phyloP scores from a whole-genome alignment of 2,113 vertebrate species.

The Gymnogyps californianus region DNA sequence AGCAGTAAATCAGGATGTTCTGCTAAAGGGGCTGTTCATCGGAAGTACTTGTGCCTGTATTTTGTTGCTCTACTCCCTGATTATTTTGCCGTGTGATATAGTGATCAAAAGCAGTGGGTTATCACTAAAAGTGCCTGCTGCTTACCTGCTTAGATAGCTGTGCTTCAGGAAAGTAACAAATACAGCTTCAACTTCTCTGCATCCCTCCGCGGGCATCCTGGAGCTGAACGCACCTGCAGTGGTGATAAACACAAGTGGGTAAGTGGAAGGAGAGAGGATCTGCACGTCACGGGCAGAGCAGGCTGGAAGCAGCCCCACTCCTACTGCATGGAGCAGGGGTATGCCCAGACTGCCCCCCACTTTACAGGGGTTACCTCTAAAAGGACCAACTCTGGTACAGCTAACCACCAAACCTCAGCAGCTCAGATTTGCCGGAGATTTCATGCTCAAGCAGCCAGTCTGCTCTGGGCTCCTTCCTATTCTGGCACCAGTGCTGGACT shows the following conservation, averaged over 20 bases:
- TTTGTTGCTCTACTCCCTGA: background rate
- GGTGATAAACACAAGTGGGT: background rate
- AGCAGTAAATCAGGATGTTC: background rate
- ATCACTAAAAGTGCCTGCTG: background rate
- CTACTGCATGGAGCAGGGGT: rapidly evolving
- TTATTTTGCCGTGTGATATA: background rate
- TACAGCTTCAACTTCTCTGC: background rate
- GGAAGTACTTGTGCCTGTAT: background rate
- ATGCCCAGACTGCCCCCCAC: background rate
- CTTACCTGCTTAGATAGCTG: background rate
- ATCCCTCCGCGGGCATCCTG: background rate
- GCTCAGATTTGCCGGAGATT: background rate
- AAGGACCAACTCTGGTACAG: background rate
- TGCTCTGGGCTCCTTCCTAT: background rate
- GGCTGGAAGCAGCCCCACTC: background rate
- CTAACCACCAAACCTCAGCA: background rate
- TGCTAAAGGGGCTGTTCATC: background rate
- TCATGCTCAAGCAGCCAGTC: background rate
- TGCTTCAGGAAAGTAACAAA: background rate
- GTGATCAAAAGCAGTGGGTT: background rate
- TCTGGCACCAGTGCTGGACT: background rate
- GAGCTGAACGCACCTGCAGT: background rate
- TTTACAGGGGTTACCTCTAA: background rate
- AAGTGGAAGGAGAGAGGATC: background rate
- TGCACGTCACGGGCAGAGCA: background rate